These are phyloP conservation scores for Orycteropus afer DNA, from an alignment of 2,113 vertebrate species.

Conservation along the genomic window DNA sequence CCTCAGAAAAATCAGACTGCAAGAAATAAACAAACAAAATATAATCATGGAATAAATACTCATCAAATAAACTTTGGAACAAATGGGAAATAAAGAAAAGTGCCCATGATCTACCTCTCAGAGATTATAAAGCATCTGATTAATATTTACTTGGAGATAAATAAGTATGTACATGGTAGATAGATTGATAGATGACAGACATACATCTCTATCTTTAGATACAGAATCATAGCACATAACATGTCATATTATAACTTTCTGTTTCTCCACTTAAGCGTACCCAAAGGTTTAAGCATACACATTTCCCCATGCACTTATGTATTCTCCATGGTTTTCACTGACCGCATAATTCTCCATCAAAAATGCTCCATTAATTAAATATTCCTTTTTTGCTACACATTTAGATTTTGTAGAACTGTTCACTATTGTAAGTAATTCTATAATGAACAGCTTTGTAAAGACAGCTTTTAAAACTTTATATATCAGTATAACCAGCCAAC, in stretches of 20 bases:
- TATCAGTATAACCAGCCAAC: neutral
- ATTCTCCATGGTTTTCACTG: neutral
- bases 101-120: no score
- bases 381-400: neutral
- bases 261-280: neutral
- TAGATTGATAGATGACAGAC: neutral
- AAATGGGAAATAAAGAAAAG: neutral
- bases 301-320: neutral
- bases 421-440: neutral
- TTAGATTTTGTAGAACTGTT: neutral
- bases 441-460: neutral
- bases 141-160: neutral
- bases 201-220: neutral
- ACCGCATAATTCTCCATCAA: neutral
- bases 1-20: neutral
- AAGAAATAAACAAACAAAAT: neutral
- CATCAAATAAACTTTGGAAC: neutral
- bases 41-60: neutral
- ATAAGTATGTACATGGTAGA: neutral
- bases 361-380: neutral
- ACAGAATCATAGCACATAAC: neutral
- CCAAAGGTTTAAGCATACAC: neutral
- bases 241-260: neutral
- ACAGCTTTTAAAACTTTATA: neutral
- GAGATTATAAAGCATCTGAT: neutral